phyloP scores from a whole-genome alignment of 2,113 vertebrate genomes.

The Recurvirostra avosetta region DNA sequence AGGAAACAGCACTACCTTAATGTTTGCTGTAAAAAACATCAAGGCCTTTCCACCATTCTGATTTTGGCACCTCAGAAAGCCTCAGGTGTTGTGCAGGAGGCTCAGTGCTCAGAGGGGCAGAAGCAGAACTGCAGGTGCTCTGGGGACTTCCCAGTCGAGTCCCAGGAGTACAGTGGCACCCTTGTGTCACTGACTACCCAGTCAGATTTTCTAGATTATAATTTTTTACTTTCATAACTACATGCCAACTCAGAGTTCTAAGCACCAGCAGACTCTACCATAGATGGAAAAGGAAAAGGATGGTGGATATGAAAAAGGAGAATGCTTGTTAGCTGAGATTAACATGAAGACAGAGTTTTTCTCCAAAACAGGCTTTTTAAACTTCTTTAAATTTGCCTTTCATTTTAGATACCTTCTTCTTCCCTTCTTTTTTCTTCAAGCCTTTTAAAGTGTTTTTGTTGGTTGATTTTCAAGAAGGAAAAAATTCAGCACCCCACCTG shows the following conservation, averaged over 20 bases:
- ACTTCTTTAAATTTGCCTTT: not conserved
- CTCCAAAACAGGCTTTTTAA: not conserved
- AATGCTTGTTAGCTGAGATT: not conserved
- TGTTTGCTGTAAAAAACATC: not conserved
- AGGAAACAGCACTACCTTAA: not conserved
- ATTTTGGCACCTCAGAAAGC: not conserved
- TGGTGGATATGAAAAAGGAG: not conserved
- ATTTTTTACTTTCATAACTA: not conserved
- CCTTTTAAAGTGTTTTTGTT: not conserved
- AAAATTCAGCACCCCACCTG: rapidly evolving
- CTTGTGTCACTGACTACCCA: not conserved
- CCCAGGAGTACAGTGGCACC: not conserved
- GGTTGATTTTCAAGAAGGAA: not conserved
- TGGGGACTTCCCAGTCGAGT: not conserved
- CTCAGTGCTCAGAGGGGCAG: not conserved
- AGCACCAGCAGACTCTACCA: not conserved
- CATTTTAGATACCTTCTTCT: not conserved
- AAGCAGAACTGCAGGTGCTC: not conserved
- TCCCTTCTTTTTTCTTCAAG: not conserved
- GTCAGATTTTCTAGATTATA: not conserved
- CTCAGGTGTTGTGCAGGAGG: not conserved
- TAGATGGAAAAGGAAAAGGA: not conserved
- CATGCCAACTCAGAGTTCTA: not conserved
- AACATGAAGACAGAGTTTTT: not conserved
- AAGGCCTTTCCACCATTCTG: not conserved